Conservation (phyloP, 2,888 invertebrate species). For the Caenorhabditis wallacei region DNA sequence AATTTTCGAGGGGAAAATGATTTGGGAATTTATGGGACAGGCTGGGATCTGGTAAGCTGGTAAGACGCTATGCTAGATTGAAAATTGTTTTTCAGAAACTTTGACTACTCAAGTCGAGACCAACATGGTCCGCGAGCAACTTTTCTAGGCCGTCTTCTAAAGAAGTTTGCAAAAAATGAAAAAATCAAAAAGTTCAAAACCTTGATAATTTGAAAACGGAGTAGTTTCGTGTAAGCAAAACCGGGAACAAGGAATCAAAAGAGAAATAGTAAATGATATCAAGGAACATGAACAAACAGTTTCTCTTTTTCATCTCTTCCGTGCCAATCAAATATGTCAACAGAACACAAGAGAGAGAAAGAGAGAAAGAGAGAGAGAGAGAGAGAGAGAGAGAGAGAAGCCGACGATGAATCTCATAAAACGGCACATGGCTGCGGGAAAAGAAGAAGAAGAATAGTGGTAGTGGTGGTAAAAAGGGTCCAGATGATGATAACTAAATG, state of each 20-base stretch:
- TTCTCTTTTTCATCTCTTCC: neutral
- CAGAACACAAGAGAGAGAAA: slow-evolving; percentile 5
- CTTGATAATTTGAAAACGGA: neutral
- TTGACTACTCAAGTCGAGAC: too few relatives aligned
- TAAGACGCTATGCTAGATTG: too few relatives aligned
- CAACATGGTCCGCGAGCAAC: too few relatives aligned
- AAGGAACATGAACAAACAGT: slow-evolving; percentile 25
- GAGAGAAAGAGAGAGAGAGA: slow-evolving; percentile 3
- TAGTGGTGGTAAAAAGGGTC: neutral
- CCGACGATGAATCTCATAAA: slow-evolving; percentile 10
- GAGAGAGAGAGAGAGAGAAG: slow-evolving; percentile 4
- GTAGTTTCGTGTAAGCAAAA: neutral
- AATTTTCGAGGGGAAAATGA: neutral
- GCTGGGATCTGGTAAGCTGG: too few relatives aligned
- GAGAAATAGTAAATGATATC: slow-evolving; percentile 30
- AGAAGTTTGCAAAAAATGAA: too few relatives aligned
- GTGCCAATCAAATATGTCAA: slow-evolving; percentile 34
- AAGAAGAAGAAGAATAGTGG: neutral
- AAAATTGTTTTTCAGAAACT: too few relatives aligned
- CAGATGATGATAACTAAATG: slow-evolving; percentile 27
- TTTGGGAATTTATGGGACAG: too few relatives aligned
- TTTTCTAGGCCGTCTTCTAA: too few relatives aligned
- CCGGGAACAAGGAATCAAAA: neutral
- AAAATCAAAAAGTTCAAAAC: neutral
- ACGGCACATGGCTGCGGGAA: slow-evolving; percentile 10